Evolutionary conservation across 2,797 vertebrate species (phyloP).

Genomic region (Clarias platycephalus): DNA sequence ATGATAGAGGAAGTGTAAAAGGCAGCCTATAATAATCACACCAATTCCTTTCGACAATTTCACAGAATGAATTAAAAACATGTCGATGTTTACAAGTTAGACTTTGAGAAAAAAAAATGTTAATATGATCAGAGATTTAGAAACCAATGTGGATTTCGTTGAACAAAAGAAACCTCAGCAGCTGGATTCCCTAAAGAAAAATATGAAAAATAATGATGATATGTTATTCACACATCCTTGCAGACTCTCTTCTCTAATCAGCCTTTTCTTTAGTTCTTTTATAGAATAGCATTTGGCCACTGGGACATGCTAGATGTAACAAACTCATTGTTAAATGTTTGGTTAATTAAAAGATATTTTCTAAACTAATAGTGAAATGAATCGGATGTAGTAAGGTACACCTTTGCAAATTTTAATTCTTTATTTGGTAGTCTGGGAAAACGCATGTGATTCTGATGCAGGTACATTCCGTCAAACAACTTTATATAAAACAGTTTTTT

Average conservation of each 20-base stretch:
- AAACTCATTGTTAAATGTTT: background rate
- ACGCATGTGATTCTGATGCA: too few species aligned
- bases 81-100: background rate
- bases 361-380: background rate
- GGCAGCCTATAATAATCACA: background rate
- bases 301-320: background rate
- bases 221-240: background rate
- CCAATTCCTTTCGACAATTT: background rate
- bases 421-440: too few species aligned
- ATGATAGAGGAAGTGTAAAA: background rate
- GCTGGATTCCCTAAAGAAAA: background rate
- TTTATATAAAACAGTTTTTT: too few species aligned
- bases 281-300: background rate
- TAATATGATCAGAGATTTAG: background rate
- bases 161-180: background rate
- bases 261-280: background rate
- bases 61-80: background rate
- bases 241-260: slow-evolving; percentile 1
- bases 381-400: too few species aligned
- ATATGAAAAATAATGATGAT: background rate
- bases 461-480: too few species aligned
- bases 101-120: background rate
- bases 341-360: background rate
- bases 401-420: too few species aligned
- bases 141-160: background rate